A percentile compares a stretch with the other conserved stretches of the same genome.
Conservation (phyloP, 2,113 vertebrate genomes). For the Pristiophorus japonicus region DNA sequence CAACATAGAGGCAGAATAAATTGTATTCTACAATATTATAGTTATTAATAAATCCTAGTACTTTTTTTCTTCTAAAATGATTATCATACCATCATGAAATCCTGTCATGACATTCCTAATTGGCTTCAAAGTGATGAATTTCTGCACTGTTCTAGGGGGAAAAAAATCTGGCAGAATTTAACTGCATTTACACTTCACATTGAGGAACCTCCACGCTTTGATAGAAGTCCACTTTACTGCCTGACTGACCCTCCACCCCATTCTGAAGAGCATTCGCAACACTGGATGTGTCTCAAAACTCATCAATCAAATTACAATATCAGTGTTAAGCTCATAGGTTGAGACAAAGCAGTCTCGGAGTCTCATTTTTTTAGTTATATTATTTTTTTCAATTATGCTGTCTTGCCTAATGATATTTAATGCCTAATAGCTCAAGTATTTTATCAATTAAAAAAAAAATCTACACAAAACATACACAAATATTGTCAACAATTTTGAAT, state of each 20-base stretch:
- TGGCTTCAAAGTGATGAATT: slow-evolving; percentile 35
- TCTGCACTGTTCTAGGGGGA: slow-evolving; percentile 9
- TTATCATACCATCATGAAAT: slow-evolving; percentile 13
- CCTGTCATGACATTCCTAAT: slow-evolving; percentile 30
- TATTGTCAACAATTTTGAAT: not conserved
- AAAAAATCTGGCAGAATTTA: slow-evolving; percentile 25
- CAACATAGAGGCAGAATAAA: not conserved
- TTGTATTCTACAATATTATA: not conserved
- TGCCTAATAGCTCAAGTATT: not conserved
- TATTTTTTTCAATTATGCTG: slow-evolving; percentile 9
- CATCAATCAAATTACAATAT: slow-evolving; percentile 37
- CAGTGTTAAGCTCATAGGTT: slow-evolving; percentile 20
- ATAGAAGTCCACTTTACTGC: slow-evolving; percentile 36
- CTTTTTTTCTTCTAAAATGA: slow-evolving; percentile 2
- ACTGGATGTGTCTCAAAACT: not conserved
- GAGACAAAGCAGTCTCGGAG: slow-evolving; percentile 5
- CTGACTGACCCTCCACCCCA: slow-evolving; percentile 34
- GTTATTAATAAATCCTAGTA: not conserved
- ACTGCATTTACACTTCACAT: slow-evolving; percentile 37
- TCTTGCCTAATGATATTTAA: not conserved
- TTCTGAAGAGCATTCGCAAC: slow-evolving; percentile 29
- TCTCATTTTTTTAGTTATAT: slow-evolving; percentile 20
- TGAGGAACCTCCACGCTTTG: slow-evolving; percentile 37
- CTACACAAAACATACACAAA: not conserved
- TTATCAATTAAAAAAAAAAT: not conserved